phyloP scores from a whole-genome alignment of 2,888 invertebrate species.

The Melangyna quadrimaculata region DNA sequence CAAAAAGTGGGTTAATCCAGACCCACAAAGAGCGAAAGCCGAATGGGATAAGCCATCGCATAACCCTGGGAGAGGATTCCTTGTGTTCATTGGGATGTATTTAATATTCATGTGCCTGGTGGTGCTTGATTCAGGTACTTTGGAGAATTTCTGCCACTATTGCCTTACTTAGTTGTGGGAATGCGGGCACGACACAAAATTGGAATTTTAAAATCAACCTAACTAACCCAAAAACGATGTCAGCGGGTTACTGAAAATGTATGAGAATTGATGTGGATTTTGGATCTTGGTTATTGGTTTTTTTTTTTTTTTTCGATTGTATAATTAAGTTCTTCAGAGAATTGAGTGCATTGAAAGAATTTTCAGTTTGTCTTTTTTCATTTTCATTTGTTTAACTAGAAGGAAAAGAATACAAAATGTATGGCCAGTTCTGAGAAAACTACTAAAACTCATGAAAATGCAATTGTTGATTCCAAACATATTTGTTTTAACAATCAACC shows the following conservation, averaged over 20 bases:
- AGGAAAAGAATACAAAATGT: background rate
- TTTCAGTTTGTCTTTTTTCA: background rate
- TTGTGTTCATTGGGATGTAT: slow-evolving; percentile 32
- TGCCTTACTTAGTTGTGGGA: slow-evolving; percentile 24
- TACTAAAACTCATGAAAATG: background rate
- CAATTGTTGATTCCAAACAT: too few species aligned
- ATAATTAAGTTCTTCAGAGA: slow-evolving; percentile 23
- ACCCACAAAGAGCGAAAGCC: background rate
- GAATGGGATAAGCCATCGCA: background rate
- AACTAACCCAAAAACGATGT: slow-evolving; percentile 64
- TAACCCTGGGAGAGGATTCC: slow-evolving; percentile 4
- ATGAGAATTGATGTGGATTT: slow-evolving; percentile 58
- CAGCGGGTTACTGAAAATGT: slow-evolving; percentile 59
- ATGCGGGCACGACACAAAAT: slow-evolving; percentile 8
- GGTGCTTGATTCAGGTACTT: slow-evolving; percentile 39
- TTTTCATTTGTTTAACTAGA: background rate
- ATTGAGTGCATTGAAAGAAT: background rate
- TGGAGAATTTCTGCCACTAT: slow-evolving; percentile 13
- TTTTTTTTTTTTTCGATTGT: slow-evolving; percentile 24
- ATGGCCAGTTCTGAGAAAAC: background rate
- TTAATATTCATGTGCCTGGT: slow-evolving; percentile 58
- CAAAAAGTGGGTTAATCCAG: slow-evolving; percentile 32
- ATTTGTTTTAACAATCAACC: too few species aligned
- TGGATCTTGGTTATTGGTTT: slow-evolving; percentile 45
- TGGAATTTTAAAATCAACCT: slow-evolving; percentile 47